These are phyloP conservation scores for Atta colombica DNA, from an alignment of 1,140 invertebrate genomes.

Conservation along the genomic window DNA sequence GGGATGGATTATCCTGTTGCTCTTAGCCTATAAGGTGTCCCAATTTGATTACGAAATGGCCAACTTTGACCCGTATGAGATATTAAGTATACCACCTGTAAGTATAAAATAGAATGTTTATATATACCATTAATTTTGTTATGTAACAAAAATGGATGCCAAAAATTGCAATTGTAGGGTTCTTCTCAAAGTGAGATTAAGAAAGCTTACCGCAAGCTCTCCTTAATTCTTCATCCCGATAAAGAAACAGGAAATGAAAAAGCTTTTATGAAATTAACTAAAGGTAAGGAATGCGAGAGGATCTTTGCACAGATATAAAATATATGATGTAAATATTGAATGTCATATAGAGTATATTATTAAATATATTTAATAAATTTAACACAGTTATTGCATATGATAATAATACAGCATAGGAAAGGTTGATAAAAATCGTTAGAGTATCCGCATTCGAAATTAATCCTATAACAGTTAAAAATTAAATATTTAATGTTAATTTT, in stretches of 20 bases:
- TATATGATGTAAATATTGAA: not conserved
- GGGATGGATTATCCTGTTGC: slow-evolving; percentile 95
- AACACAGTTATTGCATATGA: slow-evolving; percentile 5
- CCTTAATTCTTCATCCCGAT: slow-evolving; percentile 98
- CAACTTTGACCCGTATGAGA: slow-evolving; percentile 99
- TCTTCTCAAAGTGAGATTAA: slow-evolving; percentile 96
- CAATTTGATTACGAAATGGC: slow-evolving; percentile 99
- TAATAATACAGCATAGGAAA: not conserved
- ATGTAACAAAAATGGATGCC: not conserved
- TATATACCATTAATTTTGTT: not conserved
- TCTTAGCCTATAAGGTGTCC: slow-evolving; percentile 98
- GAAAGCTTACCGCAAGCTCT: slow-evolving; percentile 97
- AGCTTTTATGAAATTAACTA: slow-evolving; percentile 98
- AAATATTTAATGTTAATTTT: slow-evolving; percentile 39
- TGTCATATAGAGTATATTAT: not conserved
- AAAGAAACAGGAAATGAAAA: slow-evolving; percentile 99
- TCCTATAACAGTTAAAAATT: slow-evolving; percentile 22
- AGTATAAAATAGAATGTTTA: slow-evolving; percentile 76
- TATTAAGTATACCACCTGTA: slow-evolving; percentile 95
- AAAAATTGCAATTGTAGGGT: slow-evolving; percentile 87
- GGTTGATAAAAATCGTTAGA: not conserved
- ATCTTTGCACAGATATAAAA: not conserved
- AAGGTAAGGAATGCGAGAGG: slow-evolving; percentile 90
- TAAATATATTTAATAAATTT: slow-evolving; percentile 27
- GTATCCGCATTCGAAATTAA: not conserved